A percentile compares a stretch with the other conserved stretches of the same genome.
Evolutionary conservation across 2,113 vertebrate species (phyloP).

Genomic region (Ceyx margarethae): DNA sequence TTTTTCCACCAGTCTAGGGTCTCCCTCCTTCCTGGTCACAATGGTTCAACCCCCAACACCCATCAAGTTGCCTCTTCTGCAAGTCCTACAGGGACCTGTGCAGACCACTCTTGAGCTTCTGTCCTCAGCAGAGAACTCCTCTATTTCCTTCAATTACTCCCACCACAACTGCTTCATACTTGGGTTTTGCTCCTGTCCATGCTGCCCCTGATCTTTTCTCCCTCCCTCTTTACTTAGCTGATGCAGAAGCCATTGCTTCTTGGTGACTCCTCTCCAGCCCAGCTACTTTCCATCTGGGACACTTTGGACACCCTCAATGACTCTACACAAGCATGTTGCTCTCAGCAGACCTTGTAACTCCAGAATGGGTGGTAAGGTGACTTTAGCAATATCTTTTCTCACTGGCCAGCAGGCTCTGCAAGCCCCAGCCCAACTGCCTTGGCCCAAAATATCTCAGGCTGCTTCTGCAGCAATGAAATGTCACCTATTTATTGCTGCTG

Average conservation of each 20-base stretch:
- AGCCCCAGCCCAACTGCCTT: not conserved
- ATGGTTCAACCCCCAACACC: accelerated
- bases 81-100: not conserved
- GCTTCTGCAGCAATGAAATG: constrained; percentile 29
- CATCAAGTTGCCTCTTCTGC: not conserved
- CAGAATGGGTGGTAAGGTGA: not conserved
- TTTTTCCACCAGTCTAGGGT: not conserved
- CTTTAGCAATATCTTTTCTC: not conserved
- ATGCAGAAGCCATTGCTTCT: not conserved
- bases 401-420: not conserved
- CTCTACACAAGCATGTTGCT: not conserved
- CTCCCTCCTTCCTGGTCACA: not conserved
- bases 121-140: not conserved
- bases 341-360: not conserved
- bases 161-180: not conserved
- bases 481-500: constrained; percentile 50
- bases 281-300: not conserved
- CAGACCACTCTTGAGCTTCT: accelerated
- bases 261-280: not conserved
- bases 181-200: not conserved
- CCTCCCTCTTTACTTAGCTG: not conserved
- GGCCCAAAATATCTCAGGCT: constrained; percentile 34
- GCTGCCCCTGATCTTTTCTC: not conserved
- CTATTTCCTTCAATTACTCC: not conserved
- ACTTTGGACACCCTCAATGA: not conserved